Conservation (phyloP, 1,140 invertebrate genomes). For the Rhyzopertha dominica region DNA sequence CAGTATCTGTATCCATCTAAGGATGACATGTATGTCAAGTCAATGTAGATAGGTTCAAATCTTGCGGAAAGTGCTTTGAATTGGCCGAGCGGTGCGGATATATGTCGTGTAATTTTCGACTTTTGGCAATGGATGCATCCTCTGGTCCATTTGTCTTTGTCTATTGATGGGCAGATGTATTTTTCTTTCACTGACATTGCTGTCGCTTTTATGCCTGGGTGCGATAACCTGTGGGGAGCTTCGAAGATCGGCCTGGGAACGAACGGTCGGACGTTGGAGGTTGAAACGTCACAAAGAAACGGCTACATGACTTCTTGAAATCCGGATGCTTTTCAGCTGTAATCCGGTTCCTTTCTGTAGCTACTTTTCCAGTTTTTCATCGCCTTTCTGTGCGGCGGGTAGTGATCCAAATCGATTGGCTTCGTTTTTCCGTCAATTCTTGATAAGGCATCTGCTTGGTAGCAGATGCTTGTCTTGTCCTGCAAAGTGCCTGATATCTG, state of each 20-base stretch:
- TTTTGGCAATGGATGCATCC: slow-evolving; percentile 30
- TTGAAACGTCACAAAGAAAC: too few species aligned
- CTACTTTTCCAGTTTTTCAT: too few species aligned
- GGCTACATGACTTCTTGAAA: too few species aligned
- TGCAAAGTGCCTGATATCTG: slow-evolving; percentile 37
- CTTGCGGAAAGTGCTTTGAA: slow-evolving; percentile 8
- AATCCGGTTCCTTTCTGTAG: too few species aligned
- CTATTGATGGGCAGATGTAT: slow-evolving; percentile 36
- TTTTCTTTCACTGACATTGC: slow-evolving; percentile 17
- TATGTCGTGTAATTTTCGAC: slow-evolving; percentile 32
- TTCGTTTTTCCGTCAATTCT: too few species aligned
- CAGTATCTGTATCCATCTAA: too few species aligned
- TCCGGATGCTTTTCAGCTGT: too few species aligned
- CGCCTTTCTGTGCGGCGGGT: too few species aligned
- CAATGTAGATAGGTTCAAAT: slow-evolving; percentile 35
- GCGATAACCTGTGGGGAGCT: too few species aligned
- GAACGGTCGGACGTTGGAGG: neutral
- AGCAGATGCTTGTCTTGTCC: slow-evolving; percentile 38
- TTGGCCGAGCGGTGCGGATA: slow-evolving; percentile 14
- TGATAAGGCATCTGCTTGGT: too few species aligned
- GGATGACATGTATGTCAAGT: slow-evolving; percentile 37
- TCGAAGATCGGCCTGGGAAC: slow-evolving; percentile 30
- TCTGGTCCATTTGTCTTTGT: slow-evolving; percentile 26
- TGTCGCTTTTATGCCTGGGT: too few species aligned
- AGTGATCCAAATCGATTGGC: too few species aligned